Conservation (phyloP, 2,797 vertebrate genomes). For the Schizopygopsis pylzovi region DNA sequence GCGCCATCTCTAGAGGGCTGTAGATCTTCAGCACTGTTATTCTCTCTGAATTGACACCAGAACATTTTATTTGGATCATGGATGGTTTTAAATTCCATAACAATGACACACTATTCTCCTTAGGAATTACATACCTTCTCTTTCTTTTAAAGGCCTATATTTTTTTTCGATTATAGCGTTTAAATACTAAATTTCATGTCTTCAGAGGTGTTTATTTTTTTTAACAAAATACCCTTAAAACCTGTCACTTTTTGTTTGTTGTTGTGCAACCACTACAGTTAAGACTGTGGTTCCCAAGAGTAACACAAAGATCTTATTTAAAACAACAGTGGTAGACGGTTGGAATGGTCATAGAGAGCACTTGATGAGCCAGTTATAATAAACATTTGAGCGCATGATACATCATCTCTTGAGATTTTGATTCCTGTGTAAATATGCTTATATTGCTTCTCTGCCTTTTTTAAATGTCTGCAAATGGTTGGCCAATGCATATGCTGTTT, state of each 20-base stretch:
- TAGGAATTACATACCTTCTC: conserved; percentile 27
- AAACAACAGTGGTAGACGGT: conserved; percentile 8
- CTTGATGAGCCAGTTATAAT: conserved; percentile 14
- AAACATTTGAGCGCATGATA: conserved; percentile 12
- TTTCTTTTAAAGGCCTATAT: conserved; percentile 1
- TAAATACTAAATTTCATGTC: background rate
- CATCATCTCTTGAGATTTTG: background rate
- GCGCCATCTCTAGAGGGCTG: conserved; percentile 1
- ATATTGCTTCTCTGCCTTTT: background rate
- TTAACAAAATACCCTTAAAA: background rate
- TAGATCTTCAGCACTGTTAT: conserved; percentile 18
- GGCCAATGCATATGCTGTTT: background rate
- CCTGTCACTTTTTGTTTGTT: conserved; percentile 20
- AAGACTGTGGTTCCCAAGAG: background rate
- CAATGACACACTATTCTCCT: conserved; percentile 36
- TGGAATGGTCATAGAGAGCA: background rate
- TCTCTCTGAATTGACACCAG: conserved; percentile 40
- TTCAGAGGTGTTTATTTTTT: background rate
- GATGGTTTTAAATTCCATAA: conserved; percentile 44
- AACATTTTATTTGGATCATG: conserved; percentile 54
- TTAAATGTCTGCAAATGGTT: conserved; percentile 1
- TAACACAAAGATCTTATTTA: background rate
- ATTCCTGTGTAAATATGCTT: background rate
- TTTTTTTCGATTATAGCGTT: background rate
- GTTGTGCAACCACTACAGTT: conserved; percentile 10